These are phyloP conservation scores for Stylophora pistillata DNA, from an alignment of 64 coral and sea anemone genomes.

Conservation along the genomic window DNA sequence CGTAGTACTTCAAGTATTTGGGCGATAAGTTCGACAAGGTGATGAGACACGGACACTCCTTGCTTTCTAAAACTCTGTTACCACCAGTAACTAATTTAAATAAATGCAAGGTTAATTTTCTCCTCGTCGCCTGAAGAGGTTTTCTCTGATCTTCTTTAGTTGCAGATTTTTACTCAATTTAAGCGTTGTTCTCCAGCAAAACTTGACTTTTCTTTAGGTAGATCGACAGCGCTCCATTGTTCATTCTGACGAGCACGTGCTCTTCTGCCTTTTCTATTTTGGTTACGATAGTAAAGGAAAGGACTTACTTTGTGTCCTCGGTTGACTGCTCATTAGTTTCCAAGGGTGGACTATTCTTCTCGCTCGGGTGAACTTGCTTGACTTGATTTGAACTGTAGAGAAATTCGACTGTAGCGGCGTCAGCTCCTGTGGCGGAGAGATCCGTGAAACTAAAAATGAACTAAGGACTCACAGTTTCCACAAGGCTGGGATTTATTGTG, in stretches of 20 bases:
- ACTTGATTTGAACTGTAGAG: too few species aligned
- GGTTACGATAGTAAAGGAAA: too few species aligned
- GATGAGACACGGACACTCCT: background rate
- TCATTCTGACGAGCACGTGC: background rate
- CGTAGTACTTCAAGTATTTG: too few species aligned
- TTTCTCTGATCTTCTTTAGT: background rate
- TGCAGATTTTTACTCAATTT: constrained; percentile 3
- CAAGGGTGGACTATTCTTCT: too few species aligned
- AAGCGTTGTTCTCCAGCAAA: background rate
- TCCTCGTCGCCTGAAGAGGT: background rate
- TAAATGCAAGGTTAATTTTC: background rate
- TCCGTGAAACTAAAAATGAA: too few species aligned
- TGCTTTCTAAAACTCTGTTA: constrained; percentile 1
- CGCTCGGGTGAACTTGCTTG: too few species aligned
- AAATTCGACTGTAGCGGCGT: too few species aligned
- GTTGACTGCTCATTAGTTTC: too few species aligned
- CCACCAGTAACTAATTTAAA: background rate
- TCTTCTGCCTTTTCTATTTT: too few species aligned
- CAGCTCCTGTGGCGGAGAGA: too few species aligned
- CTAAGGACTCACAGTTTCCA: too few species aligned
- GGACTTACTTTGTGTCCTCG: too few species aligned
- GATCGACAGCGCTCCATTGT: background rate
- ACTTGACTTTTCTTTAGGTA: background rate
- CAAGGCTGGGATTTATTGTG: background rate
- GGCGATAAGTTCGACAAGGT: background rate